These are phyloP conservation scores for Alectoris magna DNA, from an alignment of 2,797 vertebrate genomes.

Conservation along the genomic window DNA sequence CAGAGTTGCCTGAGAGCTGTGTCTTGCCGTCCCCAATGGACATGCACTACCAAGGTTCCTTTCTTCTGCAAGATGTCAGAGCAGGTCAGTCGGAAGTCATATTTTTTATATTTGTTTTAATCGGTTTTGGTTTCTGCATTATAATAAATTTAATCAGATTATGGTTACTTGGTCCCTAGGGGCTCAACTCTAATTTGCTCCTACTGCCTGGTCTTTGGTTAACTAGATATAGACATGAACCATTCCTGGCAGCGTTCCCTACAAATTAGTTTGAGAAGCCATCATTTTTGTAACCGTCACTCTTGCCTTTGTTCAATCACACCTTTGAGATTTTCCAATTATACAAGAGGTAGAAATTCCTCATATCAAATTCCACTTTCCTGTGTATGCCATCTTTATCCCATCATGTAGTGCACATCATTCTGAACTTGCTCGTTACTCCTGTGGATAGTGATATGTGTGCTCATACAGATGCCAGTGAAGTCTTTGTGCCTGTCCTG, in stretches of 20 bases:
- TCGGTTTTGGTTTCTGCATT: conserved; percentile 72
- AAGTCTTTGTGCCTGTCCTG: background rate
- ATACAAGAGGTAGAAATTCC: conserved; percentile 33
- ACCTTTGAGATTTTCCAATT: conserved; percentile 61
- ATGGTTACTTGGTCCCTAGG: conserved; percentile 65
- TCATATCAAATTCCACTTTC: conserved; percentile 2
- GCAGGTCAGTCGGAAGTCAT: conserved; percentile 64
- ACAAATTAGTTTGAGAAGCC: conserved; percentile 74
- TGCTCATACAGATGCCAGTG: background rate
- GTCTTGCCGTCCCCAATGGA: background rate
- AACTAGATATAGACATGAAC: conserved; percentile 74
- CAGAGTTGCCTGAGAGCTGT: background rate
- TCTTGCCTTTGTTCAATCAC: conserved; percentile 65
- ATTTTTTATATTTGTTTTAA: conserved; percentile 71
- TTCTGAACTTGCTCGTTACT: background rate
- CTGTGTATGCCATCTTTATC: conserved; percentile 56
- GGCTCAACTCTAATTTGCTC: conserved; percentile 71
- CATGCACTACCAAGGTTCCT: background rate
- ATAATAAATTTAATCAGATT: conserved; percentile 75
- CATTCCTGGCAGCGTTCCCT: conserved; percentile 76
- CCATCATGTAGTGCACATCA: background rate
- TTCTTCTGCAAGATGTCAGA: conserved; percentile 7
- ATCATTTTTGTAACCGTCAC: conserved; percentile 72
- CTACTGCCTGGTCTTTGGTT: conserved; percentile 64
- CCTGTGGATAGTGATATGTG: background rate